Conservation (phyloP, 2,888 invertebrate genomes). For the Mermis nigrescens region DNA sequence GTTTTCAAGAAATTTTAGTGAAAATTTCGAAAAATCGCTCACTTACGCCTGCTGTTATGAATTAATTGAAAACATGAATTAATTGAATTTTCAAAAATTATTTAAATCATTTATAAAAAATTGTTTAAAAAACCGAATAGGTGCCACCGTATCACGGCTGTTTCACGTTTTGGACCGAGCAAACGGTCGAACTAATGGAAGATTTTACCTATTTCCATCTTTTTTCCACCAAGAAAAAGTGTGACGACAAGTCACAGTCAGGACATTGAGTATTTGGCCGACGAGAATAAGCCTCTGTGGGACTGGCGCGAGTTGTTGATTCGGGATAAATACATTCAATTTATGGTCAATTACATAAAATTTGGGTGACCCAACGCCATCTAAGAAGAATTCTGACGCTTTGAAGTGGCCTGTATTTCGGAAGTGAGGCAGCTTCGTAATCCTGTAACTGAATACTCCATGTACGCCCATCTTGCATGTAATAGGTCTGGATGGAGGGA, state of each 20-base stretch:
- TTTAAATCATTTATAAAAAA: no score
- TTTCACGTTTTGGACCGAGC: neutral
- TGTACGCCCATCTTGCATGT: no score
- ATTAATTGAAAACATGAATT: no score
- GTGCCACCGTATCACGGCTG: no score
- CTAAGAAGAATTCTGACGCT: neutral
- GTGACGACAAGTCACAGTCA: neutral
- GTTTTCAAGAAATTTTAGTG: no score
- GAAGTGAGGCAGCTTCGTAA: no score
- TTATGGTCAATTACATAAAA: neutral
- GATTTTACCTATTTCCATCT: neutral
- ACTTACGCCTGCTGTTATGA: no score
- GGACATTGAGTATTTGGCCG: neutral
- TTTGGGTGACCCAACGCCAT: neutral
- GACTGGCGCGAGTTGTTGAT: neutral
- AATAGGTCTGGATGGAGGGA: no score
- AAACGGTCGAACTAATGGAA: neutral
- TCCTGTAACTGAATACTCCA: no score
- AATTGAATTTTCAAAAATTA: no score
- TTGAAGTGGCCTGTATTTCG: neutral
- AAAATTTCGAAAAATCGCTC: no score
- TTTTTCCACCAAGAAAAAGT: neutral
- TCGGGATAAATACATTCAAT: neutral
- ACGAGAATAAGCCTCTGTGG: neutral
- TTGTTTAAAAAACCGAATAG: no score